phyloP scores from a whole-genome alignment of 2,797 vertebrate species.

The Brachyalestes nurse region DNA sequence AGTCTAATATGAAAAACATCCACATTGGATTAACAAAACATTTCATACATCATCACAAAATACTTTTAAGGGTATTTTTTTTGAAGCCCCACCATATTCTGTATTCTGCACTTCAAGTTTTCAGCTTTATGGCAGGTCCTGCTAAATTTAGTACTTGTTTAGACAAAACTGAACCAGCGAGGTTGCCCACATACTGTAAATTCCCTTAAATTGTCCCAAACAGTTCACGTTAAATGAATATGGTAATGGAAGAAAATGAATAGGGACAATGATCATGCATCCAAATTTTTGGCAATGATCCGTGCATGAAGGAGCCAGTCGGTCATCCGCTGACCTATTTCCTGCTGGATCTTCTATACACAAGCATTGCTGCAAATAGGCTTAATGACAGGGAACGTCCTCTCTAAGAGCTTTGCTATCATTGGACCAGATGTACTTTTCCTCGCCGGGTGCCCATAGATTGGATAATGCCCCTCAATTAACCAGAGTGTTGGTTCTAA shows the following conservation, averaged over 20 bases:
- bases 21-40: background rate
- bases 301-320: conserved; percentile 54
- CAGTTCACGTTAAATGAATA: conserved; percentile 6
- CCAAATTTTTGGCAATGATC: conserved; percentile 57
- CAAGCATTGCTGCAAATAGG: conserved; percentile 48
- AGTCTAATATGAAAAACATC: background rate
- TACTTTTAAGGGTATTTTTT: background rate
- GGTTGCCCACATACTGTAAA: conserved; percentile 8
- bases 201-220: conserved; percentile 10
- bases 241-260: conserved; percentile 21
- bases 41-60: background rate
- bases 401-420: conserved; percentile 44
- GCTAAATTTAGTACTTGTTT: background rate
- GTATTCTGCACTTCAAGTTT: background rate
- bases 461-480: conserved; percentile 49
- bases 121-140: background rate
- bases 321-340: conserved; percentile 65
- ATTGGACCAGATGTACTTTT: conserved; percentile 51
- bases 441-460: conserved; percentile 36
- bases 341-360: conserved; percentile 55
- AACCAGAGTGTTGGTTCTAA: conserved; percentile 44
- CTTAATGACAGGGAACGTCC: conserved; percentile 48
- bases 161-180: background rate
- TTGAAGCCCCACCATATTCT: background rate
- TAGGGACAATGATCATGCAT: background rate